These are phyloP conservation scores for Agrilus mali DNA, from an alignment of 2,888 invertebrate species.

Conservation along the genomic window DNA sequence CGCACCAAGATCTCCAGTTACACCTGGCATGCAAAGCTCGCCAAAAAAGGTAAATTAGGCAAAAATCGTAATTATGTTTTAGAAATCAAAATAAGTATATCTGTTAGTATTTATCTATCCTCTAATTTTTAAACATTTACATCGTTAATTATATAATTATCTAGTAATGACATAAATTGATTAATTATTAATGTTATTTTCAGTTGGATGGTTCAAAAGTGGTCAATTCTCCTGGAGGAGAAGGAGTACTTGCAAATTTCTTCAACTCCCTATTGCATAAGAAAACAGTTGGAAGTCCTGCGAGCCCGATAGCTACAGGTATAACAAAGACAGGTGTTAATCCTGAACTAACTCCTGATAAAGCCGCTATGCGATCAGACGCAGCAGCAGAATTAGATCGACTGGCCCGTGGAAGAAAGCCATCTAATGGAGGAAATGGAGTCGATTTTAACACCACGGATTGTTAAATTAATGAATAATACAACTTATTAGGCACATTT, in stretches of 20 bases:
- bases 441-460: slow-evolving; percentile 44
- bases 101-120: too few relatives aligned
- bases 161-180: too few relatives aligned
- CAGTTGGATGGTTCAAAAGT: slow-evolving; percentile 66
- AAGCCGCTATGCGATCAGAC: slow-evolving; percentile 69
- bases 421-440: slow-evolving; percentile 13
- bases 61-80: too few relatives aligned
- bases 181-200: slow-evolving; percentile 9
- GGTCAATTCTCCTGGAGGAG: slow-evolving; percentile 66
- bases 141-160: slow-evolving; percentile 6
- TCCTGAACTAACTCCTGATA: slow-evolving; percentile 41
- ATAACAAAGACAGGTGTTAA: slow-evolving; percentile 27
- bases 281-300: slow-evolving; percentile 66
- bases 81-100: too few relatives aligned
- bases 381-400: slow-evolving; percentile 89
- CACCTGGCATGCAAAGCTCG: slow-evolving; percentile 35
- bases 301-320: slow-evolving; percentile 32
- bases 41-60: slow-evolving; percentile 38
- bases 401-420: slow-evolving; percentile 58
- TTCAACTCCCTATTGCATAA: slow-evolving; percentile 95
- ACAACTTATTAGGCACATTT: too few relatives aligned
- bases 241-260: slow-evolving; percentile 94
- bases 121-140: not conserved
- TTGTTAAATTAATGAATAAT: slow-evolving; percentile 24
- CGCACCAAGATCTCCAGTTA: slow-evolving; percentile 24